phyloP scores from a whole-genome alignment of 2,888 invertebrate species.

The Andrena bucephala region DNA sequence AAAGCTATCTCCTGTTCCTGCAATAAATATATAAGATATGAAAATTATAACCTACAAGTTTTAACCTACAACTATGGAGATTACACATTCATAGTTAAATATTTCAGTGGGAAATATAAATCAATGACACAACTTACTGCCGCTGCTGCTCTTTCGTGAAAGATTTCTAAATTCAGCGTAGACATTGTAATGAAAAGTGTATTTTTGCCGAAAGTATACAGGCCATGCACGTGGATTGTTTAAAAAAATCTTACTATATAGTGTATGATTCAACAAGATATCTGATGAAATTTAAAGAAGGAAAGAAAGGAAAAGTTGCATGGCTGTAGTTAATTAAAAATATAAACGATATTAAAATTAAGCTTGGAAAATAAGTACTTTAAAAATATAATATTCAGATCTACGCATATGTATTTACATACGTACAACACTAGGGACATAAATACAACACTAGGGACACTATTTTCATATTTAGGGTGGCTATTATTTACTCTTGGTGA shows the following conservation, averaged over 20 bases:
- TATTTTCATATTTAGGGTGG: no score
- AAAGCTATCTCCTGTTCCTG: conserved; percentile 79
- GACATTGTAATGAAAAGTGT: conserved; percentile 65
- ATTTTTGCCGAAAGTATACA: neutral
- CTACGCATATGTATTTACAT: no score
- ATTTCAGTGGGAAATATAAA: conserved; percentile 11
- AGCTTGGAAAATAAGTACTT: neutral
- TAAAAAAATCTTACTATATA: neutral
- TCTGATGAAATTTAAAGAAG: neutral
- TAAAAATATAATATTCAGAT: neutral
- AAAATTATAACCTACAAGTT: conserved; percentile 64
- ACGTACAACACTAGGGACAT: no score
- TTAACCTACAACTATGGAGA: neutral
- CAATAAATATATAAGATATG: conserved; percentile 21
- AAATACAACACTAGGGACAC: no score
- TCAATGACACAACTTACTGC: conserved; percentile 75
- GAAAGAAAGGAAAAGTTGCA: neutral
- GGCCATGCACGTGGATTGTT: conserved; percentile 57
- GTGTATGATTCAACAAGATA: neutral
- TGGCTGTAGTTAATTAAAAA: neutral
- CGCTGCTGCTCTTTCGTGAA: conserved; percentile 75
- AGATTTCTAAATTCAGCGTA: conserved; percentile 65
- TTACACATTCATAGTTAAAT: neutral
- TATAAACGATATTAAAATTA: conserved; percentile 1
- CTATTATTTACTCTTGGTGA: no score